Conservation (phyloP, 2,797 vertebrate species). For the Botia kubotai region DNA sequence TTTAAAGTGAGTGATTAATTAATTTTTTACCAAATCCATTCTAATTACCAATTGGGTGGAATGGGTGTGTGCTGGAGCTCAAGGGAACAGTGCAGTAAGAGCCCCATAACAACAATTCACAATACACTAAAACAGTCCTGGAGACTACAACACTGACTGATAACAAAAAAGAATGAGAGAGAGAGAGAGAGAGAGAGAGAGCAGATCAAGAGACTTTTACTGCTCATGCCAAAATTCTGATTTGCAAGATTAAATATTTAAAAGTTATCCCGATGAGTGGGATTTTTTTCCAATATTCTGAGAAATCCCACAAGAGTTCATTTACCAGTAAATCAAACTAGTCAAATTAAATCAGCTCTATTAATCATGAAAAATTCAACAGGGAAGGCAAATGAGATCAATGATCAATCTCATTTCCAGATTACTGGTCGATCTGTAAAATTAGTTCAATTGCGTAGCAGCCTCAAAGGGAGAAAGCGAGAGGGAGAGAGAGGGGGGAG, state of each 20-base stretch:
- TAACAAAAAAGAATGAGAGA: too few species aligned
- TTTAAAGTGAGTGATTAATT: slow-evolving; percentile 89
- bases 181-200: slow-evolving; percentile 1
- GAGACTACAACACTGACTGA: too few species aligned
- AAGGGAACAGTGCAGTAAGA: slow-evolving; percentile 59
- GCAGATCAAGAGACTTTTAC: background rate
- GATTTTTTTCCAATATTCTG: background rate
- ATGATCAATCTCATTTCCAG: background rate
- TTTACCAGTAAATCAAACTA: background rate
- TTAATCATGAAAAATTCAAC: slow-evolving; percentile 4
- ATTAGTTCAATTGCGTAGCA: slow-evolving; percentile 7
- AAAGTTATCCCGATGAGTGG: background rate
- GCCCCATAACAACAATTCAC: slow-evolving; percentile 60
- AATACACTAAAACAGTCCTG: too few species aligned
- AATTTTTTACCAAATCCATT: slow-evolving; percentile 89
- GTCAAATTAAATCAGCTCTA: background rate
- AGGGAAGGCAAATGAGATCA: slow-evolving; percentile 1
- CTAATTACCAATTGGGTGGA: slow-evolving; percentile 78
- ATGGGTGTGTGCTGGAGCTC: too few species aligned
- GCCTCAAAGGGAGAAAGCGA: background rate
- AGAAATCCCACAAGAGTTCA: slow-evolving; percentile 4
- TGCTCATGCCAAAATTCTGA: background rate
- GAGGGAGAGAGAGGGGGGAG: background rate
- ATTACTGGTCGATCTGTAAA: background rate
- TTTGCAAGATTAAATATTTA: background rate